A percentile compares a stretch with the other conserved stretches of the same genome.
Conservation (phyloP, 2,797 vertebrate genomes). For the Rhinella marina region DNA sequence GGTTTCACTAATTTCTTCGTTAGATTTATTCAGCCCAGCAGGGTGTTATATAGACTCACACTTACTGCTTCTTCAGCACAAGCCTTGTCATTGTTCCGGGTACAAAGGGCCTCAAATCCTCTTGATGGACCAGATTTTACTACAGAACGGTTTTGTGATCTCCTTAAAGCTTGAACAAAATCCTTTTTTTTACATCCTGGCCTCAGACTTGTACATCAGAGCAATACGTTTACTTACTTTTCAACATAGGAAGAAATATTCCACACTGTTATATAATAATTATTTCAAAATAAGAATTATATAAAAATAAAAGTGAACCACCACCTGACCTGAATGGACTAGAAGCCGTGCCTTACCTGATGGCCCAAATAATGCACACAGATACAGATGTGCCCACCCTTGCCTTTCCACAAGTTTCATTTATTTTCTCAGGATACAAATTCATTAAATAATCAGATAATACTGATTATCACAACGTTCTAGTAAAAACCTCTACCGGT, state of each 20-base stretch:
- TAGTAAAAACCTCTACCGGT: too few species aligned
- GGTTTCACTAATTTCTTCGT: conserved; percentile 54
- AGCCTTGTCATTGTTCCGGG: conserved; percentile 49
- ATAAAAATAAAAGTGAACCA: too few species aligned
- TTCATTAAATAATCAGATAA: too few species aligned
- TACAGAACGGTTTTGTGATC: conserved; percentile 37
- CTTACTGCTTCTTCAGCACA: conserved; percentile 52
- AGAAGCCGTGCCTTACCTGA: too few species aligned
- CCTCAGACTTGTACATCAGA: neutral
- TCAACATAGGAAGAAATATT: neutral
- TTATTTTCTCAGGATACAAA: too few species aligned
- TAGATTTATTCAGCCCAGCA: conserved; percentile 57
- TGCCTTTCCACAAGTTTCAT: too few species aligned
- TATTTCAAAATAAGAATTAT: too few species aligned
- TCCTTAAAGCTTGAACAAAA: conserved; percentile 26
- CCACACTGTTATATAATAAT: neutral
- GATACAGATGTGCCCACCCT: too few species aligned
- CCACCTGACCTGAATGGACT: too few species aligned
- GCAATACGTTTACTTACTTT: neutral
- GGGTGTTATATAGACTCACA: conserved; percentile 57
- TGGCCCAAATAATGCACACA: too few species aligned
- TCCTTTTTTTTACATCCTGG: conserved; percentile 21
- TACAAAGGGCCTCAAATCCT: conserved; percentile 57
- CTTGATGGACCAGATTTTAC: conserved; percentile 45
- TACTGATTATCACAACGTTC: too few species aligned